These are phyloP conservation scores for Telmatochromis brichardi DNA, from an alignment of 2,113 vertebrate species.

Conservation along the genomic window DNA sequence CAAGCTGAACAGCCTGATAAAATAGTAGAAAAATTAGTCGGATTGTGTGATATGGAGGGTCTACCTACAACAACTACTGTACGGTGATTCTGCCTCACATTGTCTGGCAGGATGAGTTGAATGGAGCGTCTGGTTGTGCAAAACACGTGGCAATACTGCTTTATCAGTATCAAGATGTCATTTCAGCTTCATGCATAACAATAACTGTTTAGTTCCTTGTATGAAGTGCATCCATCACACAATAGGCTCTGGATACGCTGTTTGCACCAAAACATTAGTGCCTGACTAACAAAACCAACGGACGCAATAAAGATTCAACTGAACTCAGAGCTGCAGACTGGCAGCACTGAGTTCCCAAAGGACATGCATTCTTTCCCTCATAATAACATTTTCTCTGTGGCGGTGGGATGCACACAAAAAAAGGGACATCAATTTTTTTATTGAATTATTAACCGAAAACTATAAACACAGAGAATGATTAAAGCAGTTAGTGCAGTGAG, in stretches of 20 bases:
- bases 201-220: background rate
- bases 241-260: background rate
- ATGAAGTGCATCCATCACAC: background rate
- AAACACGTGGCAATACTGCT: background rate
- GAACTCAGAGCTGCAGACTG: accelerated
- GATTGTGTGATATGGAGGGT: background rate
- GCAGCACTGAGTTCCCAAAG: background rate
- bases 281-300: background rate
- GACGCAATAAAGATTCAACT: background rate
- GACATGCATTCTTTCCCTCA: background rate
- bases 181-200: background rate
- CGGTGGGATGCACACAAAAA: background rate
- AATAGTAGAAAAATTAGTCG: no score
- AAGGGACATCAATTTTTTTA: background rate
- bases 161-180: background rate
- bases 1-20: background rate
- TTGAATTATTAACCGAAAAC: background rate
- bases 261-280: background rate
- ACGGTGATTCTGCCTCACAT: background rate
- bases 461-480: background rate
- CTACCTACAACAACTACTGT: background rate
- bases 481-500: background rate
- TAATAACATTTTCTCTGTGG: background rate
- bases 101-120: background rate
- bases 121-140: background rate